Percentiles rank a stretch among this genome's conserved stretches.
Evolutionary conservation across 2,113 vertebrate genomes (phyloP).

Genomic region (Vidua macroura): DNA sequence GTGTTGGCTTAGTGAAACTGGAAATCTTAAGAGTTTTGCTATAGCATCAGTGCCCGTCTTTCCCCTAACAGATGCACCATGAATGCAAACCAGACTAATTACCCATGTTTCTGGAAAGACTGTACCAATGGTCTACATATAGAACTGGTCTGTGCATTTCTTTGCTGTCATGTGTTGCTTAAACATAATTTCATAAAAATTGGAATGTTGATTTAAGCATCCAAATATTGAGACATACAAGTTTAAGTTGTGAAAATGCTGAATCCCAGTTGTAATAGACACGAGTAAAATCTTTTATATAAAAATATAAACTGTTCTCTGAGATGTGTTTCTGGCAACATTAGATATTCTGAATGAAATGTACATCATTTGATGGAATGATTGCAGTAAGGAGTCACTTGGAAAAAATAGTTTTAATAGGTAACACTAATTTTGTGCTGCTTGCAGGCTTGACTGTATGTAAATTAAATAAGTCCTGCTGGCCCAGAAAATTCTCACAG

Average conservation of each 20-base stretch:
- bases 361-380: not conserved
- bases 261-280: not conserved
- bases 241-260: not conserved
- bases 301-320: not conserved
- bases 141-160: not conserved
- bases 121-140: not conserved
- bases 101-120: not conserved
- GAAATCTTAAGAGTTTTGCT: not conserved
- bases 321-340: not conserved
- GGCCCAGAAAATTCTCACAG: not conserved
- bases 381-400: not conserved
- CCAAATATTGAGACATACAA: not conserved
- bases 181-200: not conserved
- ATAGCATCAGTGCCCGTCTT: not conserved
- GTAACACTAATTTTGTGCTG: not conserved
- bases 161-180: not conserved
- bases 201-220: not conserved
- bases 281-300: not conserved
- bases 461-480: not conserved
- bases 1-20: not conserved
- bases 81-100: not conserved
- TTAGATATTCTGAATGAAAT: not conserved
- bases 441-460: not conserved
- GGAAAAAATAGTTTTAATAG: not conserved
- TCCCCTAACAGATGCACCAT: not conserved